Evolutionary conservation across 2,888 invertebrate species (phyloP), one percentile per base, ranked within the genome.

Genomic region (Ophion ellenae): DNA sequence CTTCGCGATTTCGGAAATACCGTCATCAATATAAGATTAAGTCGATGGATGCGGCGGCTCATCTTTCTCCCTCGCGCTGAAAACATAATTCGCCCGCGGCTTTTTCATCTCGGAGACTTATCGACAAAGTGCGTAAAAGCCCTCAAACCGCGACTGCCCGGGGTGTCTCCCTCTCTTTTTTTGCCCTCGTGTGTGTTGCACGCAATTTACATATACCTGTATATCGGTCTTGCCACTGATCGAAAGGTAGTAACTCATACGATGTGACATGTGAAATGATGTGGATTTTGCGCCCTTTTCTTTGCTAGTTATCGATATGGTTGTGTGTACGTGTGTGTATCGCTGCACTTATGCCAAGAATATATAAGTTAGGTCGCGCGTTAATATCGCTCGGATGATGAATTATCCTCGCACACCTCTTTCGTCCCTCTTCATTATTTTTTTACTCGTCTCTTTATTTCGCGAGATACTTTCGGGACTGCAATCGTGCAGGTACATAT

Each of bases 351-450:
- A 85, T 75, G 82, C 66, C 57, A 69, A n/a, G 64, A 79, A 83
- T 79, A 79, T 20, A 81, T 53, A 53, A 76, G 84, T 78, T 73
- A 87, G 76, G 75, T 89, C 88, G 90, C 90, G 91, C 91, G 91
- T 92, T 92, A 91, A 92, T 92, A 92, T 92, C 90, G 86, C 82
- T 88, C 86, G 70, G 88, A 90, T 92, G 92, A 92, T 92, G 90
- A 90, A 92, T 92, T 91, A 90, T 90, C 87, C 87, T 77, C 86
- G 89, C 82, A 69, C 59, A 28, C 76, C 70, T 59, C 71, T 77
- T 47, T 77, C 53, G 66, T 40, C 24, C 53, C n/a, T 59, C 61
- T 47, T n/a, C 69, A 36, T 70, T 32, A 36, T 73, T 40, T 80
- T 79, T 74, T 83, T 78, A 74, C 79, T 79, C 64, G 14, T 80